Evolutionary conservation across 2,888 invertebrate genomes (phyloP).

Genomic region (Thumatha senex): DNA sequence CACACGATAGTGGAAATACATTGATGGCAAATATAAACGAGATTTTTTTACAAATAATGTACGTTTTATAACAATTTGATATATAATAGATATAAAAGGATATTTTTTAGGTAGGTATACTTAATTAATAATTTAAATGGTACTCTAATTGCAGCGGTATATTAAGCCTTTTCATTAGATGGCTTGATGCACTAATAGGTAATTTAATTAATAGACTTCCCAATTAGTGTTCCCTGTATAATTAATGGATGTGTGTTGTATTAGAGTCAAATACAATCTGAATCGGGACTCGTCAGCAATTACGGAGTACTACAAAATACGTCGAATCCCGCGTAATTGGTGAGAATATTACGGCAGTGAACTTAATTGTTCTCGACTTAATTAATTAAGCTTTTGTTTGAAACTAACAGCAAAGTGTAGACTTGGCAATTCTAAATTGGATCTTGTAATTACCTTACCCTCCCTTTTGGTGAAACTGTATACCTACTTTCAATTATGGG

Average conservation of each 20-base stretch:
- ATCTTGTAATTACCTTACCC: slow-evolving; percentile 83
- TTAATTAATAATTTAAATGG: slow-evolving; percentile 1
- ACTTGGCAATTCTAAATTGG: slow-evolving; percentile 84
- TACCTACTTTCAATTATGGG: slow-evolving; percentile 82
- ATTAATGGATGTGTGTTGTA: slow-evolving; percentile 75
- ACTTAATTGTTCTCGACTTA: slow-evolving; percentile 84
- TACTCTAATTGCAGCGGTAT: slow-evolving; percentile 17
- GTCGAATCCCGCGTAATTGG: slow-evolving; percentile 81
- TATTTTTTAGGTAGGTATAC: neutral
- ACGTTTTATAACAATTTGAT: no score
- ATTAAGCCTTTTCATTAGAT: slow-evolving; percentile 41
- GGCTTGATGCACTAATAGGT: slow-evolving; percentile 53
- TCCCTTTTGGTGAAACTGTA: slow-evolving; percentile 78
- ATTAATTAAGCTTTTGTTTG: slow-evolving; percentile 84
- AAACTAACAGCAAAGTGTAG: slow-evolving; percentile 84
- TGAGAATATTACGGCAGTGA: slow-evolving; percentile 82
- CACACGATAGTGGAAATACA: slow-evolving; percentile 7
- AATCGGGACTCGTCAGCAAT: slow-evolving; percentile 74
- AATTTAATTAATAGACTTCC: slow-evolving; percentile 78
- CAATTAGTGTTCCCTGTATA: slow-evolving; percentile 74
- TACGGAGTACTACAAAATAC: slow-evolving; percentile 78
- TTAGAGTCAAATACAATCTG: slow-evolving; percentile 78
- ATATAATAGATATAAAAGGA: no score
- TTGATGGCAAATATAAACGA: slow-evolving; percentile 9
- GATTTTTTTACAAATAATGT: neutral